Conservation (phyloP, 2,113 vertebrate genomes). For the Tragelaphus scriptus region DNA sequence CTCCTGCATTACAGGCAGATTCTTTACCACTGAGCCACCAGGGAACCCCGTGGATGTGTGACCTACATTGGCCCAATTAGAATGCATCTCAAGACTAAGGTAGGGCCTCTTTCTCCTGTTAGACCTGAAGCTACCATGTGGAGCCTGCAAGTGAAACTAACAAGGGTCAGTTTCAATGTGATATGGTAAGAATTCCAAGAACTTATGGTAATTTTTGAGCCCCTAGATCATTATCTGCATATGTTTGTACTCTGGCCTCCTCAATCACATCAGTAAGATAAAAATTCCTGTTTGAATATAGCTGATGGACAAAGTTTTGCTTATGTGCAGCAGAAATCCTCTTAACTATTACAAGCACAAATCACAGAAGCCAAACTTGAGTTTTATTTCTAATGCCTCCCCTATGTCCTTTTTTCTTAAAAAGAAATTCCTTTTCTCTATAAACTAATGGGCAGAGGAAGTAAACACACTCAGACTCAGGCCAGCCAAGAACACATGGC, state of each 20-base stretch:
- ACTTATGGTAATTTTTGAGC: background rate
- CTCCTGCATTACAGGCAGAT: background rate
- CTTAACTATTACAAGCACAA: background rate
- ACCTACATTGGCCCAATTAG: background rate
- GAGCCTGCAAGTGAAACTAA: background rate
- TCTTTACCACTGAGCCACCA: background rate
- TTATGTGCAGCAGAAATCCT: background rate
- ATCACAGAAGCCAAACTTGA: background rate
- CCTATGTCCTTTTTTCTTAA: background rate
- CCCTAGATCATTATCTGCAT: background rate
- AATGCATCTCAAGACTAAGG: background rate
- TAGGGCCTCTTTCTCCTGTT: background rate
- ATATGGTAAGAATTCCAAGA: background rate
- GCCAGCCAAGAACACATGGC: conserved; percentile 24
- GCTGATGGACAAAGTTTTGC: background rate
- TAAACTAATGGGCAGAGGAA: background rate
- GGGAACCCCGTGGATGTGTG: background rate
- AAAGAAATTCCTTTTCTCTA: conserved; percentile 18
- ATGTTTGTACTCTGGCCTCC: background rate
- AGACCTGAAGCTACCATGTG: background rate
- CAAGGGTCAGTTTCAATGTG: background rate
- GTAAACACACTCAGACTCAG: background rate
- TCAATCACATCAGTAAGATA: background rate
- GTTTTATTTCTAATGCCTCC: background rate
- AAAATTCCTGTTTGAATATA: conserved; percentile 27